phyloP scores from a whole-genome alignment of 2,797 vertebrate species.

The Gymnocypris eckloni region DNA sequence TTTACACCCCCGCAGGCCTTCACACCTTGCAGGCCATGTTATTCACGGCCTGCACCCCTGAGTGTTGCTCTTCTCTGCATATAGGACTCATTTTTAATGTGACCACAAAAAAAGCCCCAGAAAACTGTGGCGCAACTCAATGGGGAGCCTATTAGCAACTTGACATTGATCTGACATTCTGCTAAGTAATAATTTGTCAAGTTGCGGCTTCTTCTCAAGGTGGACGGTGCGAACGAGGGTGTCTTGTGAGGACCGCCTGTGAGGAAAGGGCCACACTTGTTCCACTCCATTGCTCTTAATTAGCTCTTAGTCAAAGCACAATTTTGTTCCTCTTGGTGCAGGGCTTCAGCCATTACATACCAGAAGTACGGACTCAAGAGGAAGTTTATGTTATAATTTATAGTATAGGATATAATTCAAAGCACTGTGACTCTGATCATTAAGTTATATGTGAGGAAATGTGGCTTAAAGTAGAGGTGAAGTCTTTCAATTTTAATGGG shows the following conservation, averaged over 20 bases:
- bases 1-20: slow-evolving; percentile 23
- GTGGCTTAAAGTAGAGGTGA: background rate
- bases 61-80: background rate
- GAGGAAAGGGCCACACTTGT: slow-evolving; percentile 18
- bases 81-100: slow-evolving; percentile 17
- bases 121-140: slow-evolving; percentile 30
- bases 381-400: background rate
- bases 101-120: background rate
- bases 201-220: slow-evolving; percentile 11
- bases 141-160: slow-evolving; percentile 57
- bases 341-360: background rate
- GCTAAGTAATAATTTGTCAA: slow-evolving; percentile 42
- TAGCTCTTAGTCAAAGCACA: slow-evolving; percentile 21
- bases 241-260: background rate
- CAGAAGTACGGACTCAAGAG: background rate
- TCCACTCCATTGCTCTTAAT: slow-evolving; percentile 43
- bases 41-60: slow-evolving; percentile 23
- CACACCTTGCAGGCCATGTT: slow-evolving; percentile 16
- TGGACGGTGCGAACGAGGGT: background rate
- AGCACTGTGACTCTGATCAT: background rate
- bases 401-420: slow-evolving; percentile 1
- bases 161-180: slow-evolving; percentile 40
- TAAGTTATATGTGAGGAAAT: background rate
- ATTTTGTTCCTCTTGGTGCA: slow-evolving; percentile 2
- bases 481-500: background rate